Evolutionary conservation across 2,797 vertebrate species (phyloP).

Genomic region (Bradypus variegatus): DNA sequence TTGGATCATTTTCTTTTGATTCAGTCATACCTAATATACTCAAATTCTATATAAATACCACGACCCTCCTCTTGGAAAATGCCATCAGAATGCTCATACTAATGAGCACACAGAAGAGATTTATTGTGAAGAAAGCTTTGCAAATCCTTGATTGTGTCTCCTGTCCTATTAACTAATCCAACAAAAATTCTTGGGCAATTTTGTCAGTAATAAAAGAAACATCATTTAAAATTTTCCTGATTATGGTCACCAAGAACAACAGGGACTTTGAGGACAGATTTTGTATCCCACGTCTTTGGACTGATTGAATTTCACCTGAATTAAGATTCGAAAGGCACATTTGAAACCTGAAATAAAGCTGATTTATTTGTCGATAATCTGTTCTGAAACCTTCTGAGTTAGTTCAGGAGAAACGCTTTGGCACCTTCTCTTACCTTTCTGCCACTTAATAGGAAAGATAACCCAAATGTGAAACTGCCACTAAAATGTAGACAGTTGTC

Average conservation of each 20-base stretch:
- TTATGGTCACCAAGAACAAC: slow-evolving; percentile 12
- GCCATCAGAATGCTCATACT: neutral
- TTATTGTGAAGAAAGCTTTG: neutral
- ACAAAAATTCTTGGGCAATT: neutral
- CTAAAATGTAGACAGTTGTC: neutral
- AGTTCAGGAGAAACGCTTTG: neutral
- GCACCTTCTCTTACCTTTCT: neutral
- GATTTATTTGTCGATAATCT: slow-evolving; percentile 4
- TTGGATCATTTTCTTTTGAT: slow-evolving; percentile 2
- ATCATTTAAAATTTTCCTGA: slow-evolving; percentile 15
- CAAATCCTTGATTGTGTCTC: neutral
- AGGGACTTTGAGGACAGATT: slow-evolving; percentile 26
- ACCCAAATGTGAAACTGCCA: neutral
- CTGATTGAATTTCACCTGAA: slow-evolving; percentile 42
- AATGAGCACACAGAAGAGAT: neutral
- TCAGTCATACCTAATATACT: neutral
- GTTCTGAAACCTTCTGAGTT: neutral
- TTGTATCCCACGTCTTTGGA: slow-evolving; percentile 9
- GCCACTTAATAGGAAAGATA: slow-evolving; percentile 7
- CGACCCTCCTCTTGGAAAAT: neutral
- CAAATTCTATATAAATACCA: neutral
- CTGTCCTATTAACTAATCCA: neutral
- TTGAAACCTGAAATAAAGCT: slow-evolving; percentile 56
- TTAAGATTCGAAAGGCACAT: slow-evolving; percentile 33
- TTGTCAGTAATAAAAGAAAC: slow-evolving; percentile 8